phyloP scores from a whole-genome alignment of 2,113 vertebrate genomes.

The Pteropus alecto region DNA sequence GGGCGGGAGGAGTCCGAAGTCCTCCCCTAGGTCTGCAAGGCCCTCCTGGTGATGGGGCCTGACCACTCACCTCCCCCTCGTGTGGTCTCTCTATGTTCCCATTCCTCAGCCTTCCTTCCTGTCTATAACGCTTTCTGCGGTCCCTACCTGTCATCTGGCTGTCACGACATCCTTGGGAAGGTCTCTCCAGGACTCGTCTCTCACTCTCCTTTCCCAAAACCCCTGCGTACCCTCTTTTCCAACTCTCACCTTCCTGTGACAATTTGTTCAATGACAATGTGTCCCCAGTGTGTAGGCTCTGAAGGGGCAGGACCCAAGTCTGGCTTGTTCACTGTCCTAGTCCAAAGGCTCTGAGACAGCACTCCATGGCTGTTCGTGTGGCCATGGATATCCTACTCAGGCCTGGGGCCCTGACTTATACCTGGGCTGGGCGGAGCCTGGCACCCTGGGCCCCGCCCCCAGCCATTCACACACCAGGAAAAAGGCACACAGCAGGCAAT shows the following conservation, averaged over 20 bases:
- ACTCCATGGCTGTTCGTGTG: neutral
- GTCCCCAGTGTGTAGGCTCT: neutral
- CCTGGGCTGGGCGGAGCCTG: neutral
- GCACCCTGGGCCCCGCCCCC: constrained; percentile 20
- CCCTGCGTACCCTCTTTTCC: neutral
- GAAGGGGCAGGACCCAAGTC: neutral
- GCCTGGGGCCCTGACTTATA: neutral
- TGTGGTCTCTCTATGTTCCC: neutral
- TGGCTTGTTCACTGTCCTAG: neutral
- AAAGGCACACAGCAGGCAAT: constrained; percentile 77
- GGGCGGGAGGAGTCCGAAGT: neutral
- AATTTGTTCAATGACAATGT: neutral
- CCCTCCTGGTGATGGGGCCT: neutral
- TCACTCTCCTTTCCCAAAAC: neutral
- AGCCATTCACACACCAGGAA: constrained; percentile 50
- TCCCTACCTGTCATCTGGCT: neutral
- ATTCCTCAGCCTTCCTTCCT: neutral
- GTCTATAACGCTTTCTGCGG: neutral
- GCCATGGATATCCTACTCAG: neutral
- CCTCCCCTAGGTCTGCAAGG: neutral
- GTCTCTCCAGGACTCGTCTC: neutral
- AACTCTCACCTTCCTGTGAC: neutral
- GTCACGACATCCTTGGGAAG: neutral
- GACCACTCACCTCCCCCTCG: neutral
- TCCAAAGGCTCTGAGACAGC: neutral